Evolutionary conservation across 2,113 vertebrate species (phyloP), one percentile per base, ranked within the genome.

Genomic region (Cyanoderma ruficeps): DNA sequence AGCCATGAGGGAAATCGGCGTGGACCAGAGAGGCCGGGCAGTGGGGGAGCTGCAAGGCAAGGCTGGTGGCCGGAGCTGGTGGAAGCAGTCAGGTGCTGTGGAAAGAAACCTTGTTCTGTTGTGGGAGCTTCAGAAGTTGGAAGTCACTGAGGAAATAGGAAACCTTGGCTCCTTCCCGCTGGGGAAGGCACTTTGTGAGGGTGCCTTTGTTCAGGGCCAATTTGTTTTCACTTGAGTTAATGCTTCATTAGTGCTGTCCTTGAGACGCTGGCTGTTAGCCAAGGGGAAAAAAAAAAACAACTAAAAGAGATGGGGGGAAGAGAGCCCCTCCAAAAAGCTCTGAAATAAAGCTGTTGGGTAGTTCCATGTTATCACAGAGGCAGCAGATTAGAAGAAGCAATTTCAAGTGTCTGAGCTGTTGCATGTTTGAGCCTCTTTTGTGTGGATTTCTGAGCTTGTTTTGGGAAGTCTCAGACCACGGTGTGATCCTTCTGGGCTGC

Each of bases 161-260:
- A 96, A 85, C 65, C 68, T 85, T 78, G 92, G 92, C 92, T 96
- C 39, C 87, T 52, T 68, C 83, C 17, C 27, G 49, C 21, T 92
- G 67, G 83, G 89, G 70, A 61, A 94, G 87, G 82, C 85, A 46
- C 39, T 19, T 33, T 76, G 83, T 83, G 56, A 87, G 60, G 39
- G 16, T 20, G 23, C 41, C 72, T 92, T 95, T 95, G 95, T 96
- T 96, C 93, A 33, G 76, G 90, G 82, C 76, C 76, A 94, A 9
- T 97, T 97, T 94, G 89, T 97, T 98, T 96, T 97, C 94, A 74
- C 80, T 97, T 72, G 83, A 95, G 81, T 92, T 90, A 79, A 85
- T 79, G 77, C 96, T 97, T 94, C 95, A 94, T 91, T 94, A 96
- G 60, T 78, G 81, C 57, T 92, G 76, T 55, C 85, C 93, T 91